A percentile compares a stretch with the other conserved stretches of the same genome.
These are phyloP conservation scores for Mellivora capensis DNA, from an alignment of 2,113 vertebrate species.

Conservation along the genomic window DNA sequence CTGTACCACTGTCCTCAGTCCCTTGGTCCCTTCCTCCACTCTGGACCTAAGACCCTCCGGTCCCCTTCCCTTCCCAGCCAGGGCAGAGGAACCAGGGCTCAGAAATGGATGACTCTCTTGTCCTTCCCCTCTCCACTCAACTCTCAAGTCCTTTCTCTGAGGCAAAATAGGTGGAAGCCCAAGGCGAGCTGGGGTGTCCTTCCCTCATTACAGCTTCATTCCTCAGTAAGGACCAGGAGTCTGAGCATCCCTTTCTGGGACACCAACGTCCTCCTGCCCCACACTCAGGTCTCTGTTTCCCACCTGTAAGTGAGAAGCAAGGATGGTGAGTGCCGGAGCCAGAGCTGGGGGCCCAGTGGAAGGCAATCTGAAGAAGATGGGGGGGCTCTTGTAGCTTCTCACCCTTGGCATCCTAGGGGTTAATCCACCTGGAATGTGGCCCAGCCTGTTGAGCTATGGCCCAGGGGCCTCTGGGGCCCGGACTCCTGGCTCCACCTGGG, in stretches of 20 bases:
- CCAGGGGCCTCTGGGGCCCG: slow-evolving; percentile 67
- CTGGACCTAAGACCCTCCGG: not conserved
- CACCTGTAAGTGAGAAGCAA: not conserved
- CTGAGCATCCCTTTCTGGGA: slow-evolving; percentile 12
- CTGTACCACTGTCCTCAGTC: not conserved
- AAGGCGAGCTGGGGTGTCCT: not conserved
- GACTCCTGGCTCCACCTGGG: slow-evolving; percentile 69
- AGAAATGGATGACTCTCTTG: not conserved
- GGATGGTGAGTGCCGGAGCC: not conserved
- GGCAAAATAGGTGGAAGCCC: not conserved
- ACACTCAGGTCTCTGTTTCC: not conserved
- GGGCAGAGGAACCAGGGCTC: not conserved
- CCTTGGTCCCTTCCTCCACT: not conserved
- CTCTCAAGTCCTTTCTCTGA: not conserved
- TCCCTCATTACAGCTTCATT: not conserved
- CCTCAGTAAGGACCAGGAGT: not conserved
- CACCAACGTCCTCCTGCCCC: not conserved
- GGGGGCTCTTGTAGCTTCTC: slow-evolving; percentile 11
- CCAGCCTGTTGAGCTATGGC: slow-evolving; percentile 74
- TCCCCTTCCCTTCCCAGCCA: not conserved
- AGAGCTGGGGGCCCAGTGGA: not conserved
- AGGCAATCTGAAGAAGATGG: not conserved
- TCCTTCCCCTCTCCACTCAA: not conserved
- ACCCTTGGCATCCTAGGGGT: slow-evolving; percentile 70
- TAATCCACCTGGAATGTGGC: slow-evolving; percentile 77